A percentile compares a stretch with the other conserved stretches of the same genome.
These are phyloP conservation scores for Urechis unicinctus DNA, from an alignment of 2,888 invertebrate genomes.

Conservation along the genomic window DNA sequence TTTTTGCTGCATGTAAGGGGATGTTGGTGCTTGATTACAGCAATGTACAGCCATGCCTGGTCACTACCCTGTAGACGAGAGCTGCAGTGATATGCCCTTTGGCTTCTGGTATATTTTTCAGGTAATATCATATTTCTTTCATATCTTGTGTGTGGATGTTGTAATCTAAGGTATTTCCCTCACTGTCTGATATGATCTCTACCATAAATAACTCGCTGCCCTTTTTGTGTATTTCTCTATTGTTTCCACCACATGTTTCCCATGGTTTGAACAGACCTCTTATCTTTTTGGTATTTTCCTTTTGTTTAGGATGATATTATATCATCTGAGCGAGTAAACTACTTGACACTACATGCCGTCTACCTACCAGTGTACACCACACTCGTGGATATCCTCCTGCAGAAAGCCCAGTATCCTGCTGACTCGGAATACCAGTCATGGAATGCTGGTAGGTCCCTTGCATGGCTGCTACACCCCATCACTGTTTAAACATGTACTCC, in stretches of 20 bases:
- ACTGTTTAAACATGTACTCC: too few species aligned
- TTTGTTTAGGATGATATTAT: slow-evolving; percentile 20
- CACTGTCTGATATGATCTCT: background rate
- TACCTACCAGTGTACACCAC: slow-evolving; percentile 74
- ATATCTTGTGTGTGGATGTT: too few species aligned
- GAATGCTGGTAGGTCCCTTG: slow-evolving; percentile 34
- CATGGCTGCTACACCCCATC: too few species aligned
- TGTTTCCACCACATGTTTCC: too few species aligned
- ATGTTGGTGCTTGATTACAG: slow-evolving; percentile 24
- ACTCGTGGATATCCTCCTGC: slow-evolving; percentile 68
- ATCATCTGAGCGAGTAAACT: slow-evolving; percentile 9
- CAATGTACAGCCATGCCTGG: slow-evolving; percentile 76
- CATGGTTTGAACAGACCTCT: too few species aligned
- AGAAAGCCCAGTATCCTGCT: slow-evolving; percentile 72
- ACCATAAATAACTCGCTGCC: too few species aligned
- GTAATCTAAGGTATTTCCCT: background rate
- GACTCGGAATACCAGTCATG: slow-evolving; percentile 54
- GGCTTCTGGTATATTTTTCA: slow-evolving; percentile 89
- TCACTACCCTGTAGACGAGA: slow-evolving; percentile 81
- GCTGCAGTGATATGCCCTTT: slow-evolving; percentile 75
- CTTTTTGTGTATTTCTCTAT: too few species aligned
- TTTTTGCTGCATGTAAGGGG: background rate
- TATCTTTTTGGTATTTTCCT: too few species aligned
- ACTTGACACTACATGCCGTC: slow-evolving; percentile 51
- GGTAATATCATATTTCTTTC: slow-evolving; percentile 51